Conservation (phyloP, 2,797 vertebrate genomes). For the Melanotaenia trifasciata region DNA sequence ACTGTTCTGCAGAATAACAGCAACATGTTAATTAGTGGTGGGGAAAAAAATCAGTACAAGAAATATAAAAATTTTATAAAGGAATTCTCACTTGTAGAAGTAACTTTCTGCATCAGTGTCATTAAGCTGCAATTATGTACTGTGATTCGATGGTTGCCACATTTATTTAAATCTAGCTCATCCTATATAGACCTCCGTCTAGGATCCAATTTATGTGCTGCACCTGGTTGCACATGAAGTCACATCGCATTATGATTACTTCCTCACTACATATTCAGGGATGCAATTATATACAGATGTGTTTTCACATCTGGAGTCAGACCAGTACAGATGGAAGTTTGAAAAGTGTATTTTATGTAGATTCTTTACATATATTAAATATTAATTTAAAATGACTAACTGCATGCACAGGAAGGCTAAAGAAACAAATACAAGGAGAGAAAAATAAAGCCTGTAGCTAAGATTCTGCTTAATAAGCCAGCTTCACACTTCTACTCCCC, state of each 20-base stretch:
- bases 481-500: not conserved
- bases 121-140: not conserved
- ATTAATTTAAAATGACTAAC: not conserved
- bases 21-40: not conserved
- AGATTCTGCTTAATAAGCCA: not conserved
- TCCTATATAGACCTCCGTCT: not conserved
- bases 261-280: not conserved
- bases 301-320: slow-evolving; percentile 4
- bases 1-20: not conserved
- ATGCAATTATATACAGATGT: slow-evolving; percentile 10
- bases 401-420: not conserved
- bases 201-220: not conserved
- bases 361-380: not conserved
- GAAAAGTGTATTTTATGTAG: not conserved
- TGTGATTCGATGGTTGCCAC: not conserved
- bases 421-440: not conserved
- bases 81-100: not conserved
- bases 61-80: not conserved
- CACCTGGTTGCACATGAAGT: not conserved
- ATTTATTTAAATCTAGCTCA: not conserved
- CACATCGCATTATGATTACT: slow-evolving; percentile 10
- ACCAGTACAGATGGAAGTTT: slow-evolving; percentile 6
- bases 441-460: not conserved
- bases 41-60: not conserved
- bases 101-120: not conserved